Evolutionary conservation across 2,888 invertebrate genomes (phyloP).

Genomic region (Lepidonotus clava): DNA sequence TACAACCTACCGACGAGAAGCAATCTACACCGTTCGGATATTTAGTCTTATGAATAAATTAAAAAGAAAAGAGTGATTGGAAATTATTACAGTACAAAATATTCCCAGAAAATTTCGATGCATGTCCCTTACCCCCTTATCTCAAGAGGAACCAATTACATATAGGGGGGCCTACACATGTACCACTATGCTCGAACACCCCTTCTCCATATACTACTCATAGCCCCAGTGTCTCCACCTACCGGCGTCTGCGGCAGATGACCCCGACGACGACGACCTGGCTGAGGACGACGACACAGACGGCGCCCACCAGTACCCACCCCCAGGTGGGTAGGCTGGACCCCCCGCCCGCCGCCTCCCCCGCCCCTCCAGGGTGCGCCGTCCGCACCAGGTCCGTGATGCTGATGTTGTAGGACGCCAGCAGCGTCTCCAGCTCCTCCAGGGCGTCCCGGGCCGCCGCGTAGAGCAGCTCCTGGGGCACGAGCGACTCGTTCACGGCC

Average conservation of each 20-base stretch:
- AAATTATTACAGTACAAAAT: no score
- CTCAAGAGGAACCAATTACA: no score
- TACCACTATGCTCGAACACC: no score
- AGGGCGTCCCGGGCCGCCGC: neutral
- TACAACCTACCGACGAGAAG: no score
- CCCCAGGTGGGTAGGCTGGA: neutral
- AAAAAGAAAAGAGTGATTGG: no score
- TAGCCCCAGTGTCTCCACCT: no score
- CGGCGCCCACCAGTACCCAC: neutral
- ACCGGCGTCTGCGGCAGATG: neutral
- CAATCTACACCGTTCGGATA: no score
- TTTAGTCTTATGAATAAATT: no score
- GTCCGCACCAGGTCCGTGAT: neutral
- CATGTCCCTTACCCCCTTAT: no score
- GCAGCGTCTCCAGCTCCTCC: neutral
- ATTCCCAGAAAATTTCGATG: no score
- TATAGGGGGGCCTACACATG: no score
- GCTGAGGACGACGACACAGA: neutral
- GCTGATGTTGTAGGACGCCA: neutral
- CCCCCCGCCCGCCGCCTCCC: neutral
- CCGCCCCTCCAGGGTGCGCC: neutral
- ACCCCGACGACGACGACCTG: neutral
- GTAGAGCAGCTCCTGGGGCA: neutral
- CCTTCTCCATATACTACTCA: no score
- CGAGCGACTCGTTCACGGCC: neutral